phyloP scores from a whole-genome alignment of 2,113 vertebrate genomes.

The Elaphurus davidianus region DNA sequence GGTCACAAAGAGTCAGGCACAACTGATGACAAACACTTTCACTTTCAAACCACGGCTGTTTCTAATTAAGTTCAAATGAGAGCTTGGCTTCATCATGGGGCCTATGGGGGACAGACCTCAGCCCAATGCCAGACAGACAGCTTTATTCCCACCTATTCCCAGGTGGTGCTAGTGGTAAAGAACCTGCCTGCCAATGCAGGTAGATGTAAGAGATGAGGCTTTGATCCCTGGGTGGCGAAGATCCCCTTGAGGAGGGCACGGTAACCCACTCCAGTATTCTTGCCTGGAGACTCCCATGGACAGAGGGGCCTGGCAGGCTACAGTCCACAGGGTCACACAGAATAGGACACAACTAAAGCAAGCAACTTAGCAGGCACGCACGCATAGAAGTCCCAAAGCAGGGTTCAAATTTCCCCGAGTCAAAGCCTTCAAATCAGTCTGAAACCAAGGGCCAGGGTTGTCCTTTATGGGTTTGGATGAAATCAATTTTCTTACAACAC shows the following conservation, averaged over 20 bases:
- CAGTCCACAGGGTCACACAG: not conserved
- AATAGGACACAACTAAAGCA: not conserved
- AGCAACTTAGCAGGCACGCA: not conserved
- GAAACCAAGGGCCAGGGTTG: not conserved
- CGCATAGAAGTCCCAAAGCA: not conserved
- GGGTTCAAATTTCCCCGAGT: not conserved
- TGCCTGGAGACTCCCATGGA: not conserved
- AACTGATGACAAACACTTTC: not conserved
- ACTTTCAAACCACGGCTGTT: not conserved
- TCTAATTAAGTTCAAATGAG: not conserved
- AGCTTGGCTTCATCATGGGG: not conserved
- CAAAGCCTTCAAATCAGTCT: not conserved
- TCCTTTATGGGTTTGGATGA: not conserved
- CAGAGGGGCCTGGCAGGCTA: not conserved
- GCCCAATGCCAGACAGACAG: not conserved
- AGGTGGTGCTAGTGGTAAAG: not conserved
- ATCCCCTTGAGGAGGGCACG: not conserved
- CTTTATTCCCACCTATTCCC: not conserved
- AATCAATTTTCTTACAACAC: not conserved
- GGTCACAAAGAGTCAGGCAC: not conserved
- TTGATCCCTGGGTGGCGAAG: not conserved
- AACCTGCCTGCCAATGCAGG: not conserved
- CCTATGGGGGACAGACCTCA: not conserved
- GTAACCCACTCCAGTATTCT: not conserved
- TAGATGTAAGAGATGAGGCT: not conserved